These are phyloP conservation scores for Laticauda laticaudata DNA, from an alignment of 2,113 vertebrate species.

Conservation along the genomic window DNA sequence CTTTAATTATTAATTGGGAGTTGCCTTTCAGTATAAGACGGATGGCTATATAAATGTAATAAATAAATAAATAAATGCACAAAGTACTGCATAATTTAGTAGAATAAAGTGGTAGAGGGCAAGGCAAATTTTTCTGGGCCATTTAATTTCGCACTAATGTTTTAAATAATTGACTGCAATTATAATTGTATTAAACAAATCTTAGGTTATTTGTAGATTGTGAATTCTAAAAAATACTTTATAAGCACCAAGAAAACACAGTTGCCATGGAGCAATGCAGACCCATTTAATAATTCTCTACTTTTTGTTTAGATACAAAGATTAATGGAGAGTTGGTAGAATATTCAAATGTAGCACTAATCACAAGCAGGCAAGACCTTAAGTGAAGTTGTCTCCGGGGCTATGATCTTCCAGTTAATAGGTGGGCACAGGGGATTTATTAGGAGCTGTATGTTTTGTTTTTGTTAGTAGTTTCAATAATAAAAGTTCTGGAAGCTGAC, in stretches of 20 bases:
- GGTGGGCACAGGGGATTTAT: not conserved
- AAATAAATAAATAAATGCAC: not conserved
- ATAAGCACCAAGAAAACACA: not conserved
- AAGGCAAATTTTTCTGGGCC: not conserved
- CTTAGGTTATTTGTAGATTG: not conserved
- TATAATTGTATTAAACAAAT: not conserved
- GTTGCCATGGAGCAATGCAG: not conserved
- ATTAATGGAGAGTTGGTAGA: not conserved
- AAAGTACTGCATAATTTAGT: not conserved
- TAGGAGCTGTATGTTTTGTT: not conserved
- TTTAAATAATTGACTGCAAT: not conserved
- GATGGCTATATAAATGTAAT: not conserved
- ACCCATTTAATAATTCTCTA: fast-evolving
- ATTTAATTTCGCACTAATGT: not conserved
- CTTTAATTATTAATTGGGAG: not conserved
- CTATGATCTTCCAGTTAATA: not conserved
- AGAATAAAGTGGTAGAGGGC: not conserved
- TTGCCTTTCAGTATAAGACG: not conserved
- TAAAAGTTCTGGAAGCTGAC: not conserved
- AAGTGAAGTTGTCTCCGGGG: not conserved
- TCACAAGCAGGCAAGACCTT: not conserved
- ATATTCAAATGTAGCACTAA: conserved; percentile 19
- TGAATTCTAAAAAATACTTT: not conserved
- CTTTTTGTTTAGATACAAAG: conserved; percentile 15
- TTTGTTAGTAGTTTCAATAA: not conserved